Base-by-base conservation (phyloP, 1,140 invertebrate genomes). In the Atta texana region DNA sequence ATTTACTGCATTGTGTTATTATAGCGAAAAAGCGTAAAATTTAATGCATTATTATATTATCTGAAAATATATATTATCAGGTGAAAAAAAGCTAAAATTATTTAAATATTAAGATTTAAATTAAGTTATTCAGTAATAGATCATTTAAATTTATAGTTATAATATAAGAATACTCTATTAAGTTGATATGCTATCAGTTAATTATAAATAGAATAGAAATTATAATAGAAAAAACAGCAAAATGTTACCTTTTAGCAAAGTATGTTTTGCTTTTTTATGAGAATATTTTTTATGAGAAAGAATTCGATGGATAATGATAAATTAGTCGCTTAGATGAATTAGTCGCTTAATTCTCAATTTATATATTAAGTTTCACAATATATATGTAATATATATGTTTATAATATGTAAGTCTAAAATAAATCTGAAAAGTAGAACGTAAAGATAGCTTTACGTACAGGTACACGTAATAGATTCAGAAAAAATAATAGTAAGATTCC, bases 381-480 rank as follows among this genome's bases (percentile, higher is more conserved):
- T 39, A 39, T 39, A 5, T 8, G 39, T 44, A 0, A 6, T 39
- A 39, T 39, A 5, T 8, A 8, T 44, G 0, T 44, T 31, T 31
- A 44, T 44, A 2, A 82, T 44, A 28, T 72, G 2, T 81, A 69
- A 24, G n/a, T 78, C 18, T 39, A 34, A 55, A 80, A 78, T 78
- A 49, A 69, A 18, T 69, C 5, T 0, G 21, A 69, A 31, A 39
- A 18, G 31, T 12, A 51, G 49, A 51, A 14, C 0, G 0, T 51
- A 51, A 8, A 44, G 8, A 12, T 10, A 24, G 16, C 0, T 2
- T 72, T 31, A 28, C 34, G 16, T n/a, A 31, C n/a, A 81, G 14
- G 16, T n/a, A 31, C n/a, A 81, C 7, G 16, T n/a, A 55, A n/a
- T 12, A 44, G 39, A 44, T 57, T 71, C 31, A 44, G 10, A 49